Evolutionary conservation across 2,113 vertebrate species (phyloP).

Genomic region (Callocephalon fimbriatum): DNA sequence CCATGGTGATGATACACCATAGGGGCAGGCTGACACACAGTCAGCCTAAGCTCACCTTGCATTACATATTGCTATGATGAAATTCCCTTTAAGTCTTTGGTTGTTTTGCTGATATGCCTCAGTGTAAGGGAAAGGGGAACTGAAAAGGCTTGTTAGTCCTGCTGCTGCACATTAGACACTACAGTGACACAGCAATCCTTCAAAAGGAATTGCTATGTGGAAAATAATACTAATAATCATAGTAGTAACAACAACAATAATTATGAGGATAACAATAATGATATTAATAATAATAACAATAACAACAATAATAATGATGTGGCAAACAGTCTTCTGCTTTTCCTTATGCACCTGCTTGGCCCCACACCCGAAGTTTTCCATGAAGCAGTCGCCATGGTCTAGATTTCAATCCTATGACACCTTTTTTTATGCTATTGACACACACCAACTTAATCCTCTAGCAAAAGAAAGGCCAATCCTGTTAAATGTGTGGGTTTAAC

Average conservation of each 20-base stretch:
- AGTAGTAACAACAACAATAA: too few species aligned
- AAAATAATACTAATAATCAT: background rate
- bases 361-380: background rate
- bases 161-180: background rate
- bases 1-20: rapidly evolving
- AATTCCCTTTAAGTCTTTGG: background rate
- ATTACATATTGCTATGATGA: background rate
- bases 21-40: background rate
- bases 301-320: background rate
- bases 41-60: background rate
- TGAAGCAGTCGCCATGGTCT: background rate
- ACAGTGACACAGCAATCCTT: background rate
- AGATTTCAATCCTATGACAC: background rate
- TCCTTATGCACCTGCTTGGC: background rate
- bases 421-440: background rate
- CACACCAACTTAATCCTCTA: background rate
- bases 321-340: background rate
- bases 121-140: background rate
- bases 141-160: background rate
- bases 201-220: background rate
- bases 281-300: background rate
- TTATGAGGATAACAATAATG: background rate
- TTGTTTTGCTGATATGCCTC: background rate
- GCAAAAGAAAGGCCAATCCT: background rate
- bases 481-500: background rate